Evolutionary conservation across 2,888 invertebrate genomes (phyloP).

Genomic region (Scaptomyza caliginosa): DNA sequence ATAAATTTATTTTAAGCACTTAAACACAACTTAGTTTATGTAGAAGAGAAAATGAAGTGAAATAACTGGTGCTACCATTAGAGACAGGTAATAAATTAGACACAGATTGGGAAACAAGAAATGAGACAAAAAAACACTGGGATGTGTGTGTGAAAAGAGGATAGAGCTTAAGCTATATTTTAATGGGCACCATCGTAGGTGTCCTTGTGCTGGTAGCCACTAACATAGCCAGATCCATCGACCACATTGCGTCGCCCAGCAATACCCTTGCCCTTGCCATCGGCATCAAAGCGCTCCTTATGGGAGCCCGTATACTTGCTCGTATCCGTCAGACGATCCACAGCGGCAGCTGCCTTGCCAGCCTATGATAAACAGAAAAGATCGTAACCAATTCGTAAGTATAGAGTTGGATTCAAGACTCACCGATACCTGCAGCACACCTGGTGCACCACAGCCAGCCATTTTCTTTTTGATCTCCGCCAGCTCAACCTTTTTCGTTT

Average conservation of each 20-base stretch:
- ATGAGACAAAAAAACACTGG: conserved; percentile 36
- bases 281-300: conserved; percentile 93
- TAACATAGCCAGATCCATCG: conserved; percentile 91
- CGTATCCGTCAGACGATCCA: conserved; percentile 92
- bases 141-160: conserved; percentile 4
- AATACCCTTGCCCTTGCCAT: conserved; percentile 94
- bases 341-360: conserved; percentile 84
- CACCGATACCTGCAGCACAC: conserved; percentile 84
- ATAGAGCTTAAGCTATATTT: conserved; percentile 45
- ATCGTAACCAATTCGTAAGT: background rate
- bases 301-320: conserved; percentile 95
- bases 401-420: background rate
- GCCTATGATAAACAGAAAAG: conserved; percentile 63
- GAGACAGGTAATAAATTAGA: conserved; percentile 41
- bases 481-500: conserved; percentile 91
- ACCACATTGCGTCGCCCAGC: conserved; percentile 91
- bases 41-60: conserved; percentile 37
- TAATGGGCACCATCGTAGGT: conserved; percentile 88
- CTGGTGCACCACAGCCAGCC: conserved; percentile 92
- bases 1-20: conserved; percentile 58
- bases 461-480: conserved; percentile 92
- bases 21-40: conserved; percentile 72
- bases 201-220: conserved; percentile 93
- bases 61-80: conserved; percentile 51
- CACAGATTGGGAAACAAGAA: conserved; percentile 24